Conservation (phyloP, 2,797 vertebrate genomes). For the Malurus leucopterus region DNA sequence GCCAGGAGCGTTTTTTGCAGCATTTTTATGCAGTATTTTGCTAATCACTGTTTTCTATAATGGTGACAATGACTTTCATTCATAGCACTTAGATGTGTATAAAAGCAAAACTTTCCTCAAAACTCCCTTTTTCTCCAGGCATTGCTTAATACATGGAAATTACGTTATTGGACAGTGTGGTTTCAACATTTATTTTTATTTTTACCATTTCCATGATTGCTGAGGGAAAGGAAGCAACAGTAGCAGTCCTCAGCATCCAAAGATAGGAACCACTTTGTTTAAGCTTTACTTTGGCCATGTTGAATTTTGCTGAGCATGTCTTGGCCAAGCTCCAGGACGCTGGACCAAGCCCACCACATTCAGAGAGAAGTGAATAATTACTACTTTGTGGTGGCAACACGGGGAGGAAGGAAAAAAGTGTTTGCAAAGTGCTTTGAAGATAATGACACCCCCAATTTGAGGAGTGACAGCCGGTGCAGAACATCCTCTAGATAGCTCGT, state of each 20-base stretch:
- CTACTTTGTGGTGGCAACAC: background rate
- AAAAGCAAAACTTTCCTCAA: background rate
- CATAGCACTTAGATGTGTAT: background rate
- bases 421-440: slow-evolving; percentile 28
- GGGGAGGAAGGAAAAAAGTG: background rate
- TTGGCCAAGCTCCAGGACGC: background rate
- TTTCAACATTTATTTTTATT: slow-evolving; percentile 14
- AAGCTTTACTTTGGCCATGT: background rate
- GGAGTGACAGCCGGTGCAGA: background rate
- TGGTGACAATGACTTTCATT: background rate
- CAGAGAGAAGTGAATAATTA: slow-evolving; percentile 28
- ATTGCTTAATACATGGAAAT: background rate
- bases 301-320: background rate
- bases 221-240: background rate
- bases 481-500: background rate
- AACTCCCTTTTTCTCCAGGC: background rate
- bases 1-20: background rate
- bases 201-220: slow-evolving; percentile 16
- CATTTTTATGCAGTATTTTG: background rate
- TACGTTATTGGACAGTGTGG: background rate
- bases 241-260: background rate
- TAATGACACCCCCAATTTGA: background rate
- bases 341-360: slow-evolving; percentile 19
- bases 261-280: slow-evolving; percentile 23
- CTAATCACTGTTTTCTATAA: background rate